phyloP scores from a whole-genome alignment of 2,113 vertebrate genomes.

The Thalassoma bifasciatum region DNA sequence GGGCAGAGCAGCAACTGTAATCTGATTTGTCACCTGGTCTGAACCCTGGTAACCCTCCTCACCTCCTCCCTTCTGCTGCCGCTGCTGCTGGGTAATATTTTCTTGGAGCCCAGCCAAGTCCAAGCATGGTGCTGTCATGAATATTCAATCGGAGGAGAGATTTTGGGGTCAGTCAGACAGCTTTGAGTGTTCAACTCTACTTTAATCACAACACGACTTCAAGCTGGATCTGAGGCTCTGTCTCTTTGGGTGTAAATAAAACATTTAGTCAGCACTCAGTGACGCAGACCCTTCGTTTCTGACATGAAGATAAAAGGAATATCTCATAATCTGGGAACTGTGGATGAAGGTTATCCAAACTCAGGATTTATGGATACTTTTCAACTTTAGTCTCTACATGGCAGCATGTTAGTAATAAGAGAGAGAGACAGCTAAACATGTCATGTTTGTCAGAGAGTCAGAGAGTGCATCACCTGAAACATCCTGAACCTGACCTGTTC shows the following conservation, averaged over 20 bases:
- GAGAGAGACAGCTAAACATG: no score
- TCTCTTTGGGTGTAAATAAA: background rate
- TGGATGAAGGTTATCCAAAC: no score
- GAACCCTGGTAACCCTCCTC: conserved; percentile 4
- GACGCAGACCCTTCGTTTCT: background rate
- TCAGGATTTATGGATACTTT: no score
- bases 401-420: no score
- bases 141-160: conserved; percentile 40
- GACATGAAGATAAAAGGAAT: background rate
- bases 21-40: conserved; percentile 18
- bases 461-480: no score
- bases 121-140: conserved; percentile 20
- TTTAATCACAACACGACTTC: conserved; percentile 16
- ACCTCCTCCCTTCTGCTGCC: background rate
- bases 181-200: conserved; percentile 1
- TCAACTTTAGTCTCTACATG: no score
- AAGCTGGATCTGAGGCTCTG: background rate
- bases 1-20: conserved; percentile 31
- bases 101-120: conserved; percentile 10
- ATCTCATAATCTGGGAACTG: background rate
- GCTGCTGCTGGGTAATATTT: conserved; percentile 1
- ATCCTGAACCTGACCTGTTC: no score
- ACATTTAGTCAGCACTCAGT: background rate
- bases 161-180: conserved; percentile 29
- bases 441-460: no score